These are phyloP conservation scores for Zoroaster sp. DNA, from an alignment of 53 echinoderm and acorn worm species.

Conservation along the genomic window DNA sequence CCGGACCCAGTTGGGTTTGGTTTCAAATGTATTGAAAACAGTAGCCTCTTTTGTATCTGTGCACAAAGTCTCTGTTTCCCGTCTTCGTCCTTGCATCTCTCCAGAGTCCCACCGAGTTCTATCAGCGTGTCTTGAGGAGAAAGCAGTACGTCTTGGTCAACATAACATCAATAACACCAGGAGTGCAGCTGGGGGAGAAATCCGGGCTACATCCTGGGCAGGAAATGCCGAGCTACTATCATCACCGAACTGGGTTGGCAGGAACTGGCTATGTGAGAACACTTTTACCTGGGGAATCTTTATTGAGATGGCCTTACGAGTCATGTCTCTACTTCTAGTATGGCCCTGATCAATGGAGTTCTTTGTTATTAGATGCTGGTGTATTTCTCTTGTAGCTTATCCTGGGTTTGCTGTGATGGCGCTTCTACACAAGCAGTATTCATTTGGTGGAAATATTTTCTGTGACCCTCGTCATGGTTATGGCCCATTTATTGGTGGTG, in stretches of 20 bases:
- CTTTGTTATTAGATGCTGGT: neutral
- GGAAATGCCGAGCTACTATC: neutral
- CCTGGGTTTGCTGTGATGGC: neutral
- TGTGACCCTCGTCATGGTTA: neutral
- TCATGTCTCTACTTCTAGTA: neutral
- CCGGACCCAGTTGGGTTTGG: too few relatives aligned
- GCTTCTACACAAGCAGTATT: neutral
- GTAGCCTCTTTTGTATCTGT: neutral
- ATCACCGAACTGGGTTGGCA: conserved; percentile 6
- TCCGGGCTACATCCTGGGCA: conserved; percentile 10
- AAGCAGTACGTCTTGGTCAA: neutral
- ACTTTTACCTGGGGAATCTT: neutral
- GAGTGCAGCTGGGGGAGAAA: conserved; percentile 6
- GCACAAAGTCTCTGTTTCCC: neutral
- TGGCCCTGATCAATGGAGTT: neutral
- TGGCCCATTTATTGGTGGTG: neutral
- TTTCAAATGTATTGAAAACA: too few relatives aligned
- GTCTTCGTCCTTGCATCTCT: neutral
- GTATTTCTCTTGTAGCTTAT: neutral
- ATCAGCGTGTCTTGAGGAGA: neutral
- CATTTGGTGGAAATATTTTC: neutral
- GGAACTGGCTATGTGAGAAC: conserved; percentile 58
- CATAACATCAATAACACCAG: neutral
- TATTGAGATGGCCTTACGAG: too few relatives aligned
- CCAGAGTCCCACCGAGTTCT: neutral